Percentiles rank a stretch among this genome's conserved stretches.
Evolutionary conservation across 2,888 invertebrate genomes (phyloP).

Genomic region (Lutraria lutraria): DNA sequence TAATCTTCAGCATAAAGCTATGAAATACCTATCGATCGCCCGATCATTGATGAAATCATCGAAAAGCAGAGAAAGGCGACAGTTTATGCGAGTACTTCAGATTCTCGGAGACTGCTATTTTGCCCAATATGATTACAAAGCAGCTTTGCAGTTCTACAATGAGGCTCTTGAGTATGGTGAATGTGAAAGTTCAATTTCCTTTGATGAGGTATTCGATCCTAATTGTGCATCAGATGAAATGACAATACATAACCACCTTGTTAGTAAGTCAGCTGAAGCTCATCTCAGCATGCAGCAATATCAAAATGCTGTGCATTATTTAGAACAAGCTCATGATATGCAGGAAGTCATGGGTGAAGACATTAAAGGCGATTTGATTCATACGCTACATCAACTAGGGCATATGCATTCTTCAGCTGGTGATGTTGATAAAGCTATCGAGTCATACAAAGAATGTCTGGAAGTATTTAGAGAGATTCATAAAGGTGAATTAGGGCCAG

Average conservation of each 20-base stretch:
- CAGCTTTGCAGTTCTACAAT: slow-evolving; percentile 83
- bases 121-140: slow-evolving; percentile 84
- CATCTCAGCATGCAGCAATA: slow-evolving; percentile 85
- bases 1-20: slow-evolving; percentile 83
- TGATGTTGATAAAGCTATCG: slow-evolving; percentile 85
- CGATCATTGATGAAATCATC: slow-evolving; percentile 80
- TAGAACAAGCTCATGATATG: slow-evolving; percentile 85
- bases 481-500: slow-evolving; percentile 81
- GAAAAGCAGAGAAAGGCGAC: slow-evolving; percentile 77
- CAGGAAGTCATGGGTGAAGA: slow-evolving; percentile 85
- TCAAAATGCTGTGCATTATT: slow-evolving; percentile 83
- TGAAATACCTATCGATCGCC: slow-evolving; percentile 83
- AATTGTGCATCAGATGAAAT: slow-evolving; percentile 80
- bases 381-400: slow-evolving; percentile 83
- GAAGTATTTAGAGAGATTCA: slow-evolving; percentile 84
- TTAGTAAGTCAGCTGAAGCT: slow-evolving; percentile 85
- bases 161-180: slow-evolving; percentile 84
- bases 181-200: slow-evolving; percentile 75
- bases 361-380: slow-evolving; percentile 85
- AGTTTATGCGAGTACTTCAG: slow-evolving; percentile 83
- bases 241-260: slow-evolving; percentile 85
- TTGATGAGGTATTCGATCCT: slow-evolving; percentile 76
- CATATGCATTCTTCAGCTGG: slow-evolving; percentile 85
- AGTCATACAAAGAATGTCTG: slow-evolving; percentile 84
- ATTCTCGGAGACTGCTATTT: slow-evolving; percentile 84